A percentile compares a stretch with the other conserved stretches of the same genome.
Evolutionary conservation across 92 coral and sea anemone genomes (phyloP).

Genomic region (Palythoa caribaeorum): DNA sequence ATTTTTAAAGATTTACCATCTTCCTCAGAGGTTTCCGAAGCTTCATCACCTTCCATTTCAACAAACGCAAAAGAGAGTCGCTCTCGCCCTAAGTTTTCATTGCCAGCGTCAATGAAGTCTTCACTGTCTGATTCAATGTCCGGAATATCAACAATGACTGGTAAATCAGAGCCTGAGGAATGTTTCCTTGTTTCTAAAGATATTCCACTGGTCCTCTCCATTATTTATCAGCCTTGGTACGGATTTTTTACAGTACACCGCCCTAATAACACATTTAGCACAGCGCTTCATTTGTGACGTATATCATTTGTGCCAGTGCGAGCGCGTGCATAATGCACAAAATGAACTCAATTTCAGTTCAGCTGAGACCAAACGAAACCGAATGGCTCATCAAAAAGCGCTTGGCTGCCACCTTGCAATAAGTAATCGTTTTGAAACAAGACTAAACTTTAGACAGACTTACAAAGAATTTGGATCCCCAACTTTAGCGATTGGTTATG

Average conservation of each 20-base stretch:
- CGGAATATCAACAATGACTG: constrained; percentile 29
- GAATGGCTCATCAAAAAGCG: no score
- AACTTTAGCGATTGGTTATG: no score
- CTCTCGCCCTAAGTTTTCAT: neutral
- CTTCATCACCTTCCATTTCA: constrained; percentile 20
- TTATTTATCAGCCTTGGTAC: neutral
- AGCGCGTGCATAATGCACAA: neutral
- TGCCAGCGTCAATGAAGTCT: neutral
- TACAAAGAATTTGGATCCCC: no score
- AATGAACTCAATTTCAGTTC: neutral
- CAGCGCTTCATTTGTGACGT: neutral
- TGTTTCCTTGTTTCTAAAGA: constrained; percentile 19
- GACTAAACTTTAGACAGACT: no score
- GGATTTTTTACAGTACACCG: no score
- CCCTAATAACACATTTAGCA: no score
- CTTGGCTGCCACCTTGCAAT: no score
- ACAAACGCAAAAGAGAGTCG: constrained; percentile 23
- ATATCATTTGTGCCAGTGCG: neutral
- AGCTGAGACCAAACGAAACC: neutral
- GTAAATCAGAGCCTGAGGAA: constrained; percentile 21
- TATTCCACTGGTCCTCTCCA: neutral
- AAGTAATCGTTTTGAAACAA: no score
- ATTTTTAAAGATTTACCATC: neutral
- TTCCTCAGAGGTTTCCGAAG: neutral
- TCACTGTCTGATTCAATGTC: constrained; percentile 26